These are phyloP conservation scores for Jaculus jaculus DNA, from an alignment of 2,113 vertebrate species.

Conservation along the genomic window DNA sequence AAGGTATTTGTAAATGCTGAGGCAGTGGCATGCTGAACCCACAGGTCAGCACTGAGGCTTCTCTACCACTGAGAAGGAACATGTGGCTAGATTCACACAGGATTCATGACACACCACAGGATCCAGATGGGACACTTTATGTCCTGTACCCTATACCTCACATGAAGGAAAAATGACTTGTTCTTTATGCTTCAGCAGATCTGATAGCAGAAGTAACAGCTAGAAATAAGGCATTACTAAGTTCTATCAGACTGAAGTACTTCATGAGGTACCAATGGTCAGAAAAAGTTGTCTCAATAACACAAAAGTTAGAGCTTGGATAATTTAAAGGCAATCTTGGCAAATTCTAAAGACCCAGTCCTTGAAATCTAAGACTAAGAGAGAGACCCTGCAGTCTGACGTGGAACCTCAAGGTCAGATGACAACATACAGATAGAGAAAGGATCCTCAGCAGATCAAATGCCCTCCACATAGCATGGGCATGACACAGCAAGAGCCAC, in stretches of 20 bases:
- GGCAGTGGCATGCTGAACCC: too few species aligned
- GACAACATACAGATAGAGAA: not conserved
- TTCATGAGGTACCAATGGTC: not conserved
- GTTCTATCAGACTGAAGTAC: not conserved
- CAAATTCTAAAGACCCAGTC: not conserved
- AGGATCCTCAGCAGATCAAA: too few species aligned
- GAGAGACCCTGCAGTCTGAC: not conserved
- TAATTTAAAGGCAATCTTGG: not conserved
- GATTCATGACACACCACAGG: not conserved
- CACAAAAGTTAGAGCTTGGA: not conserved
- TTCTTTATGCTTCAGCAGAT: not conserved
- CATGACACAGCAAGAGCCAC: not conserved
- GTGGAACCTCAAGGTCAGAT: too few species aligned
- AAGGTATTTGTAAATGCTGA: too few species aligned
- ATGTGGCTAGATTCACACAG: too few species aligned
- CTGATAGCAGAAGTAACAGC: not conserved
- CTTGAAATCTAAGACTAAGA: not conserved
- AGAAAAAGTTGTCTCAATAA: not conserved
- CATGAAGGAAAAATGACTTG: not conserved
- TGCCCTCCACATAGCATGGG: not conserved
- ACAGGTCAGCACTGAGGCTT: too few species aligned
- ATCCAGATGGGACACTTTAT: not conserved
- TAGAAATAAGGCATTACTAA: not conserved
- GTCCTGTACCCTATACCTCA: not conserved
- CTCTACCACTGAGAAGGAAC: not conserved